Base-by-base conservation (phyloP, 2,113 vertebrate species). In the Ptychochromis oligacanthus region DNA sequence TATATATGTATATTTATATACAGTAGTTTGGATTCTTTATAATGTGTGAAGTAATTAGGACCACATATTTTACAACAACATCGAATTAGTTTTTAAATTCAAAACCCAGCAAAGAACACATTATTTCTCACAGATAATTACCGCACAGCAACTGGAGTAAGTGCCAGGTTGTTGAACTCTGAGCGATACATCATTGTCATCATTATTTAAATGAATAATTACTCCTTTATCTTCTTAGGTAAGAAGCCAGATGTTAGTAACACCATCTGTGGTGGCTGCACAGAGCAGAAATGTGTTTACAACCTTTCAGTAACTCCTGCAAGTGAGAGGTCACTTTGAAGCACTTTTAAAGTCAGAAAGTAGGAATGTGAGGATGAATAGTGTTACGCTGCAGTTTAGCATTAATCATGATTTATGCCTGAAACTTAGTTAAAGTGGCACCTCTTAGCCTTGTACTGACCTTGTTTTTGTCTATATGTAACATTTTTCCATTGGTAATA, bases 111-210 rank as follows among this genome's bases (percentile, higher is more conserved):
- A 65, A 65, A 65, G 54, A 18, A 5, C 34, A 13, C 46, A 15
- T 59, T 79, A 7, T 54, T 70, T 55, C 74, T 38, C 46, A 34
- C 56, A 74, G 49, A 38, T 75, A 74, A 78, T 80, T 49, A 26
- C n/a, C 13, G 34, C 77, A 38, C n/a, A 84, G 75, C 28, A 7
- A 54, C 22, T 22, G 46, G 7, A 40, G 13, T 6, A 24, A 52
- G 11, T 24, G 58, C 54, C 84, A 70, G 64, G 59, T 13, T 24
- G 67, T 62, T 74, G n/a, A 61, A 55, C 26, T 40, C 18, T 43
- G 64, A 67, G 22, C 40, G 46, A 79, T 76, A 34, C 36, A 82
- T 88, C 83, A 80, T 43, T 88, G 76, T 67, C 76, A 36, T 77
- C 18, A 40, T 77, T 59, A 49, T 22, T 75, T 10, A 78, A 60